Evolutionary conservation across 2,888 invertebrate species (phyloP), one percentile per base, ranked within the genome.

Genomic region (Eulithis prunata): DNA sequence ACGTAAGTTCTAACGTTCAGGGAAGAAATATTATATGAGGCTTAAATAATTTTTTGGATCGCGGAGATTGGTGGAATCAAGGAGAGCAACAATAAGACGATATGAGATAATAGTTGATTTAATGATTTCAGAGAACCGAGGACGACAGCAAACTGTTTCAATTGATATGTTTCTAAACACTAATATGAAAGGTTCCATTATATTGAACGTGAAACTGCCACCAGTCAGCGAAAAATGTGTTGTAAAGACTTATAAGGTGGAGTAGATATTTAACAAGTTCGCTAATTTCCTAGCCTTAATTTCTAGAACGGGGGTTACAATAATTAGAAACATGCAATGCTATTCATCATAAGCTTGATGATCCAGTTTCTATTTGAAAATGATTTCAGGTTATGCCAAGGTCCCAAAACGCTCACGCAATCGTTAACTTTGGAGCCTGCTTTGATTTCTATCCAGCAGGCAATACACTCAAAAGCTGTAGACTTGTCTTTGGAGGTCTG

Each of bases 341-440:
- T 32, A 32, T 32, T 32, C 32, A 32, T 5, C 32, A 32, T 32
- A 32, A 6, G 32, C 6, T 43, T 2, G 8, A 47, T 13, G 3
- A 47, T 2, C 5, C 14, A 14, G 47, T 7, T 47, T 8, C 4
- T 6, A 4, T 32, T 32, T 32, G 32, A 8, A 47, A 47, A 14
- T 32, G 4, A 52, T 81, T 80, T 3, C 78, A 96, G 96, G 94
- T 96, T 52, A 96, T 95, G 94, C 94, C 95, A 0, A 89, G 96
- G 72, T 94, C 95, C 0, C 96, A 96, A 86, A 96, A 95, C 78
- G 94, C 96, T 0, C 96, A 96, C 75, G 96, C 96, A 0, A 94
- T 95, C 63, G 95, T 97, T 0, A 96, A 96, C 77, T 95, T 96
- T n/a, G 97, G 95, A 4, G 96, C 96, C 78, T 84, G 95, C 0